Percentiles rank a stretch among this genome's conserved stretches.
phyloP scores from a whole-genome alignment of 2,113 vertebrate species.

The Mastomys coucha region DNA sequence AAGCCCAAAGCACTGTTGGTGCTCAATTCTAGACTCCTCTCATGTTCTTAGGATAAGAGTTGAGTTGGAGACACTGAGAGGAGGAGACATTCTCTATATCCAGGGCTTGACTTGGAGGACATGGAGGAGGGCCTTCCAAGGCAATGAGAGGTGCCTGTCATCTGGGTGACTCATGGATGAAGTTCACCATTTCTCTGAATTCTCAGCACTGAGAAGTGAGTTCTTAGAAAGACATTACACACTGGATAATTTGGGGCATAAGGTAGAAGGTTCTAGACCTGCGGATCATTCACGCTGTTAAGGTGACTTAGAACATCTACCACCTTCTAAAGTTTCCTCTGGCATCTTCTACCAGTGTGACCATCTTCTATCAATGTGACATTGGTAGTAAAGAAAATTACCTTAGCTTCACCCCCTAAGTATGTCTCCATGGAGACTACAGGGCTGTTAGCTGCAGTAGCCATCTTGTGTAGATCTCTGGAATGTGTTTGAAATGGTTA shows the following conservation, averaged over 20 bases:
- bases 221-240: neutral
- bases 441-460: neutral
- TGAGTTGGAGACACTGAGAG: too few relatives aligned
- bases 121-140: too few relatives aligned
- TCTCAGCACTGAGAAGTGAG: neutral
- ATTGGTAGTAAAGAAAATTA: neutral
- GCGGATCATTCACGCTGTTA: too few relatives aligned
- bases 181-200: neutral
- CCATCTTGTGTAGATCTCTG: accelerated
- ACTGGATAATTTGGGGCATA: neutral
- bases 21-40: neutral
- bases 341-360: neutral
- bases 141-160: accelerated
- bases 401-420: neutral
- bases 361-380: neutral
- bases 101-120: too few relatives aligned
- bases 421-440: accelerated
- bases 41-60: neutral
- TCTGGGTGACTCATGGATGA: too few relatives aligned
- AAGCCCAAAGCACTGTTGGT: neutral
- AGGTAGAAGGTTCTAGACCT: too few relatives aligned
- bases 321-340: neutral
- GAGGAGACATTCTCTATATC: neutral
- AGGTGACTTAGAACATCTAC: neutral
- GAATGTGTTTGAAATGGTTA: neutral